Conservation (phyloP, 2,888 invertebrate genomes). For the Rhagonycha fulva region DNA sequence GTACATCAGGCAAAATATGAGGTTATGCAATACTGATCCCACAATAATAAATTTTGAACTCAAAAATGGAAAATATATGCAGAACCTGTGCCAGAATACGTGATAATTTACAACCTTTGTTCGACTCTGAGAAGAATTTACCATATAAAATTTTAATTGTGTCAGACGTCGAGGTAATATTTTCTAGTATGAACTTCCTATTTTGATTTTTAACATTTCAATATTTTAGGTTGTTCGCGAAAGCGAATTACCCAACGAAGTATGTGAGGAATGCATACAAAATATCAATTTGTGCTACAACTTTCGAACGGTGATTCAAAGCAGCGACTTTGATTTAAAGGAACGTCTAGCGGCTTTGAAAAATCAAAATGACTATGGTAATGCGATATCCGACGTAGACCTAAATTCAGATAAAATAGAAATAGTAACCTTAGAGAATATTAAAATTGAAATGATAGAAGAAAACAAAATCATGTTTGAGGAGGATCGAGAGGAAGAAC, state of each 20-base stretch:
- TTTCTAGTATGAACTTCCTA: not conserved
- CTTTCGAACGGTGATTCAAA: constrained; percentile 21
- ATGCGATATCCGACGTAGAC: not conserved
- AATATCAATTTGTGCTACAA: constrained; percentile 17
- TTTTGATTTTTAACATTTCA: not conserved
- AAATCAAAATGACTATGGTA: not conserved
- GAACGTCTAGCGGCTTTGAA: constrained; percentile 9
- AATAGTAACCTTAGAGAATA: not conserved
- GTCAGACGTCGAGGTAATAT: constrained; percentile 8
- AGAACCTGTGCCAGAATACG: constrained; percentile 13
- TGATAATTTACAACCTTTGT: constrained; percentile 11
- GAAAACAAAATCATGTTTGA: not conserved
- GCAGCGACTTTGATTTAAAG: constrained; percentile 9
- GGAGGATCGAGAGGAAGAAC: not conserved
- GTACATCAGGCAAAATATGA: not conserved
- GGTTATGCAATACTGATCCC: not conserved
- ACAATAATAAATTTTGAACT: not conserved
- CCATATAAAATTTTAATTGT: constrained; percentile 11
- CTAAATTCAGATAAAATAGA: not conserved
- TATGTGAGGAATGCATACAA: constrained; percentile 16
- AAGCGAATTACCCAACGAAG: constrained; percentile 10
- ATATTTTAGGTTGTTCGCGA: not conserved
- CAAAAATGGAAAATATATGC: constrained; percentile 7
- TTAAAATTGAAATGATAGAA: not conserved
- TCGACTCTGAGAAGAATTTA: constrained; percentile 1